A percentile compares a stretch with the other conserved stretches of the same genome.
These are phyloP conservation scores for Struthio camelus DNA, from an alignment of 2,113 vertebrate species.

Conservation along the genomic window DNA sequence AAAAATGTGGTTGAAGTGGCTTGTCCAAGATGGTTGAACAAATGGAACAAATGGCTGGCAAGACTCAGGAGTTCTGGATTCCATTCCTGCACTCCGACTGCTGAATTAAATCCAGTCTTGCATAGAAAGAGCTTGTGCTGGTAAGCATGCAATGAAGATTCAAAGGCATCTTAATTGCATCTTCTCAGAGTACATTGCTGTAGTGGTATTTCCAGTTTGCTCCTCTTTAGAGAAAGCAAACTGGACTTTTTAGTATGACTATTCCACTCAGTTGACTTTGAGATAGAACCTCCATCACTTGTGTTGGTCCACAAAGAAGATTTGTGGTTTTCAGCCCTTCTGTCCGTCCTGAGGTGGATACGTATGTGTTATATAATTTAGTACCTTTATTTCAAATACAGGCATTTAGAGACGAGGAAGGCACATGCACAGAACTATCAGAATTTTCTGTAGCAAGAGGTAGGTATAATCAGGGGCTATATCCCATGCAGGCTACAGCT, in stretches of 20 bases:
- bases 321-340: background rate
- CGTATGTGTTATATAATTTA: background rate
- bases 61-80: constrained; percentile 52
- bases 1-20: background rate
- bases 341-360: background rate
- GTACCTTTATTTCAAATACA: background rate
- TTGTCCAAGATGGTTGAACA: constrained; percentile 48
- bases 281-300: background rate
- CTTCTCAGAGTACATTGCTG: background rate
- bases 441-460: background rate
- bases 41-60: constrained; percentile 60
- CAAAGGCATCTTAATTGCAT: background rate
- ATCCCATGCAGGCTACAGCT: background rate
- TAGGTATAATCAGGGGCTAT: background rate
- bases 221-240: background rate
- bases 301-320: background rate
- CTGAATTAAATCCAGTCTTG: background rate
- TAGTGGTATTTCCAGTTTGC: background rate
- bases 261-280: background rate
- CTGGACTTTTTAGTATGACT: background rate
- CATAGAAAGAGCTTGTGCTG: background rate
- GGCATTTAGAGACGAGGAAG: background rate
- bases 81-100: constrained; percentile 31
- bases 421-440: background rate
- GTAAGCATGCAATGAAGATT: background rate